Conservation (phyloP, 1,140 invertebrate species). For the Panulirus ornatus region DNA sequence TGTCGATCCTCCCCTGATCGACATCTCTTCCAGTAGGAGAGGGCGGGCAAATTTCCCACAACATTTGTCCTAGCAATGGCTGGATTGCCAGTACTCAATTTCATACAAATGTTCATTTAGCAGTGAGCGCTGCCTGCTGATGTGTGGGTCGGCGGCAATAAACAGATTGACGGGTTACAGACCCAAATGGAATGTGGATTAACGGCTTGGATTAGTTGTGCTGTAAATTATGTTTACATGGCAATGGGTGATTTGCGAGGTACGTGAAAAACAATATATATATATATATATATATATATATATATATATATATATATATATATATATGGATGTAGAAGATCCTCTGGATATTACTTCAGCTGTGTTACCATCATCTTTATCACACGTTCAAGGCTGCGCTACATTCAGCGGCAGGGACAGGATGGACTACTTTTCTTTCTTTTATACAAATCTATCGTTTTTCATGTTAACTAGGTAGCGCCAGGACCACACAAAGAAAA, state of each 20-base stretch:
- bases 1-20: no score
- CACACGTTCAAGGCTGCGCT: no score
- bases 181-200: slow-evolving; percentile 53
- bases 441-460: no score
- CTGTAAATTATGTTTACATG: slow-evolving; percentile 47
- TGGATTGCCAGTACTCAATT: slow-evolving; percentile 41
- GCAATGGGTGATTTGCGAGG: slow-evolving; percentile 21
- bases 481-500: no score
- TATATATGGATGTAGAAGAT: neutral
- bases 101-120: slow-evolving; percentile 26
- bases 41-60: neutral
- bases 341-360: no score
- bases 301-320: slow-evolving; percentile 14
- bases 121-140: slow-evolving; percentile 21
- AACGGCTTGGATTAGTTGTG: slow-evolving; percentile 41
- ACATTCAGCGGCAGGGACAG: no score
- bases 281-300: slow-evolving; percentile 14
- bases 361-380: no score
- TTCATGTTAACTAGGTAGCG: no score
- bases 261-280: neutral
- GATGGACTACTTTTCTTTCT: no score
- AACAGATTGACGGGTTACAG: slow-evolving; percentile 53
- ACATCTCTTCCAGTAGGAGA: no score
- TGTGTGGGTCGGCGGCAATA: slow-evolving; percentile 9
- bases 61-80: slow-evolving; percentile 11